Base-by-base conservation (phyloP, 2,797 vertebrate species). In the Onychomys leucogaster region DNA sequence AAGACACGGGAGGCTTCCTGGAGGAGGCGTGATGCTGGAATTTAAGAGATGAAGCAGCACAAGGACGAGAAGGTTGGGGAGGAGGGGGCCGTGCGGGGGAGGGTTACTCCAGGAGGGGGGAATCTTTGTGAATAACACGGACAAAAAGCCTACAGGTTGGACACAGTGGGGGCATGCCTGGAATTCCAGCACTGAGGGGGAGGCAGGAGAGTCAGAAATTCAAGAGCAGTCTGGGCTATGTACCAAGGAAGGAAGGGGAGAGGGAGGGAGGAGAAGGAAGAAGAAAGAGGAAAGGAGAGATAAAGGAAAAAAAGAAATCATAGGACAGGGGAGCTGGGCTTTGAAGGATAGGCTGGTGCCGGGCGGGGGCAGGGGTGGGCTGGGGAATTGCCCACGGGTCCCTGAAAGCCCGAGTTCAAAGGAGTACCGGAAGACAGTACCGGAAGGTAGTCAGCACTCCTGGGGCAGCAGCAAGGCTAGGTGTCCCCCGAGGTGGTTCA, bases 21-120 rank as follows among this genome's bases (percentile, higher is more conserved):
- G 19, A 55, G 84, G 55, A 13, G 25, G 34, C 37, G 59, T 16
- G 3, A n/a, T 7, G 52, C 23, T 41, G 34, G 41, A 21, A n/a
- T 16, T n/a, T 10, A 1, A 1, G 0, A 3, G 52, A 41, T 13
- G 8, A 8, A 4, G 3, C 8, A 59, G 13, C 2, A n/a, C 1
- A 0, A n/a, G 25, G 21, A 49, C 23, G 83, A 85, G 83, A 43
- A 25, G 21, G 34, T n/a, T n/a, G n/a, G n/a, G n/a, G n/a, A n/a
- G n/a, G n/a, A n/a, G n/a, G n/a, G n/a, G n/a, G n/a, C n/a, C n/a
- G n/a, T n/a, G n/a, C n/a, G n/a, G n/a, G n/a, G 17, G 69, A 8
- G 4, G 17, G n/a, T 43, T 86, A n/a, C 11, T 4, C 29, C 37
- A 8, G n/a, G 69, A 52, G 7, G 67, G 41, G 49, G 43, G 67